These are phyloP conservation scores for Acanthaster planci DNA, from an alignment of 35 echinoderm and acorn worm species.

Conservation along the genomic window DNA sequence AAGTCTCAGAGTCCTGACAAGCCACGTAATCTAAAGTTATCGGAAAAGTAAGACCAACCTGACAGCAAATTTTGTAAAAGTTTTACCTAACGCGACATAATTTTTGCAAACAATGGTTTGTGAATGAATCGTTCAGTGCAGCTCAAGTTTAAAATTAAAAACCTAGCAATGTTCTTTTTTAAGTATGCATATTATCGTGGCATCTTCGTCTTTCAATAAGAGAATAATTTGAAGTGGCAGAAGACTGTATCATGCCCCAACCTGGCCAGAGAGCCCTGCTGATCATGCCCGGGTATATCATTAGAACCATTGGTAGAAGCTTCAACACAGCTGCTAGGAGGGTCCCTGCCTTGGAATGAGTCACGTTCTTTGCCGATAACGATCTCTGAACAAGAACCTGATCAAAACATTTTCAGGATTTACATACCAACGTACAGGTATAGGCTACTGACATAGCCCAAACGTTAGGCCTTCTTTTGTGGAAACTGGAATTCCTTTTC, in stretches of 20 bases:
- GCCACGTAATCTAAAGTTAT: constrained; percentile 72
- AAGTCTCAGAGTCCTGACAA: constrained; percentile 59
- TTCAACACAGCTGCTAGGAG: constrained; percentile 65
- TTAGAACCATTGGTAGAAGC: constrained; percentile 79
- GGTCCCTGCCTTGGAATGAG: constrained; percentile 46
- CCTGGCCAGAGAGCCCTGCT: constrained; percentile 78
- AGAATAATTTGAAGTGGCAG: not conserved
- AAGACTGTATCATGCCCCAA: not conserved
- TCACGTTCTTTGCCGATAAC: constrained; percentile 49
- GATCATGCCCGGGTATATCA: constrained; percentile 85
- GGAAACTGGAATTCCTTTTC: not conserved
- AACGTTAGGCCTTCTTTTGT: not conserved
- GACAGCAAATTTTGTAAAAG: not conserved
- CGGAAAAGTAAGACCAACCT: not conserved
- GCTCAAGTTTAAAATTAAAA: not conserved
- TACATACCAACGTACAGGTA: not conserved
- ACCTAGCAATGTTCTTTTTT: not conserved
- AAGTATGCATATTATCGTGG: not conserved
- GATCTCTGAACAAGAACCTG: constrained; percentile 59
- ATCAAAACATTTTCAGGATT: not conserved
- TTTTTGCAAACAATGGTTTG: not conserved
- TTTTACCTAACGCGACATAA: not conserved
- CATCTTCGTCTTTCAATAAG: not conserved
- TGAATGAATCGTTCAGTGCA: not conserved
- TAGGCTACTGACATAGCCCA: not conserved